These are phyloP conservation scores for Catocala fraxini DNA, from an alignment of 2,888 invertebrate species.

Conservation along the genomic window DNA sequence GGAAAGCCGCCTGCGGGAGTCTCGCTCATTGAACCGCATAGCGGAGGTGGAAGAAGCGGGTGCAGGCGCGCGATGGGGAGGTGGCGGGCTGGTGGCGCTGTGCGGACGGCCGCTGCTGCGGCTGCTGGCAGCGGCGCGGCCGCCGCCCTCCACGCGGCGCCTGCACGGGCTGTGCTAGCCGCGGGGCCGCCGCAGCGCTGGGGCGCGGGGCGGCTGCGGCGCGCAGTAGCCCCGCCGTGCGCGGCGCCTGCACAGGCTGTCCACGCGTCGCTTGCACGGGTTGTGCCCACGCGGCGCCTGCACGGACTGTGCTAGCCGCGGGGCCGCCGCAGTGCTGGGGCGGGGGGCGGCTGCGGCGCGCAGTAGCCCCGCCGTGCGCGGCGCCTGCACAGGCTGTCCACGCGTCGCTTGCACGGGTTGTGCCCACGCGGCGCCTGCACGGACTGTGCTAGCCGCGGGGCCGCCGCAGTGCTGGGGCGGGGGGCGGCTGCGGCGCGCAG, in stretches of 20 bases:
- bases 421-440: conserved; percentile 78
- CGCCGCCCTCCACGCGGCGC: conserved; percentile 72
- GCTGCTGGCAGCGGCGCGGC: conserved; percentile 84
- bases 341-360: too few species aligned
- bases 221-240: too few species aligned
- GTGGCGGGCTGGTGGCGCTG: conserved; percentile 77
- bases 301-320: conserved; percentile 77
- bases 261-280: too few species aligned
- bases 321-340: neutral
- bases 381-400: too few species aligned
- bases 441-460: conserved; percentile 72
- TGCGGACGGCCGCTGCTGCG: conserved; percentile 81
- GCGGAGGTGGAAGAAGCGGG: conserved; percentile 94
- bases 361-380: too few species aligned
- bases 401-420: too few species aligned
- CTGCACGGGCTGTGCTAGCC: conserved; percentile 80
- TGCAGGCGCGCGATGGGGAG: conserved; percentile 76
- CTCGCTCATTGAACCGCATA: conserved; percentile 94
- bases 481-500: too few species aligned
- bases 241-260: too few species aligned
- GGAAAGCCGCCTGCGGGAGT: conserved; percentile 90
- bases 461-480: neutral
- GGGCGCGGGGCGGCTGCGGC: too few species aligned
- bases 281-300: conserved; percentile 76
- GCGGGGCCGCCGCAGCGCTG: conserved; percentile 4